These are phyloP conservation scores for Plemyria rubiginata DNA, from an alignment of 2,888 invertebrate species.

Conservation along the genomic window DNA sequence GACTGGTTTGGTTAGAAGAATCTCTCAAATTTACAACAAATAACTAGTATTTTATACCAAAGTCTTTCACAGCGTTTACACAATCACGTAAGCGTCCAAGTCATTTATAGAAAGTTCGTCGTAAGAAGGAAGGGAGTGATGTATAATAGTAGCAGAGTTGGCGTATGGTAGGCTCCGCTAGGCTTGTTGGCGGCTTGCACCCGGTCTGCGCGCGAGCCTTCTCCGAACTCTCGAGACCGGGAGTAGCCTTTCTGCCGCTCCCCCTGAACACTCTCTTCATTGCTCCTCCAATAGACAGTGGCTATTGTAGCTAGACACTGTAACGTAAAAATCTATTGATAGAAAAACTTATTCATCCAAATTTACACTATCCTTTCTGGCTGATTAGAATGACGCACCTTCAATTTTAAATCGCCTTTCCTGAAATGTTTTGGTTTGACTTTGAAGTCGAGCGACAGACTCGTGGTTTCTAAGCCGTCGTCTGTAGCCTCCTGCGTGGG, in stretches of 20 bases:
- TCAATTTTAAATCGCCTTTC: constrained; percentile 93
- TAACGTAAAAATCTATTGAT: constrained; percentile 42
- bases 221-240: constrained; percentile 90
- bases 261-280: constrained; percentile 94
- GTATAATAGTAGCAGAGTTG: constrained; percentile 47
- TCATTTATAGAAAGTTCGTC: constrained; percentile 41
- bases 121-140: constrained; percentile 44
- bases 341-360: neutral
- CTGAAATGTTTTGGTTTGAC: constrained; percentile 93
- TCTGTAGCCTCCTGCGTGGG: constrained; percentile 80
- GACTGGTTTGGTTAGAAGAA: neutral
- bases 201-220: constrained; percentile 89
- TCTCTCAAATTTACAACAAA: constrained; percentile 4
- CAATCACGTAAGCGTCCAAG: constrained; percentile 38
- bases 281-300: constrained; percentile 93
- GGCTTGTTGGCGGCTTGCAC: constrained; percentile 87
- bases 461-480: constrained; percentile 90
- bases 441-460: constrained; percentile 91
- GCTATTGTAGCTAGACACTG: constrained; percentile 94
- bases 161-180: constrained; percentile 50
- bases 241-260: constrained; percentile 90
- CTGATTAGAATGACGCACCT: constrained; percentile 65
- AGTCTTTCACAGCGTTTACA: constrained; percentile 32
- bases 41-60: constrained; percentile 16
- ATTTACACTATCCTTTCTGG: neutral